phyloP scores from a whole-genome alignment of 2,797 vertebrate genomes.

The Danio tinwini region DNA sequence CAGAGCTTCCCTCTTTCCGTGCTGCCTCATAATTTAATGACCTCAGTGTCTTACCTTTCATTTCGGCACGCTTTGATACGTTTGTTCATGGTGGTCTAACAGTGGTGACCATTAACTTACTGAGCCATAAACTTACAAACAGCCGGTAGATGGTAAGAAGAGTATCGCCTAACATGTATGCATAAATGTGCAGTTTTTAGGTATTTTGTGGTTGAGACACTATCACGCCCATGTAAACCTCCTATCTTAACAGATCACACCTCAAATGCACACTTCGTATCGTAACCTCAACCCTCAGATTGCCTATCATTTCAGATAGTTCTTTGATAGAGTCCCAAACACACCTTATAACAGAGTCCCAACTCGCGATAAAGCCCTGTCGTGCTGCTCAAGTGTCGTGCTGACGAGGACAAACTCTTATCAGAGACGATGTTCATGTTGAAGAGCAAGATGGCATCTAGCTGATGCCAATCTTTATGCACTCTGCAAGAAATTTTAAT shows the following conservation, averaged over 20 bases:
- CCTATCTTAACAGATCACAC: constrained; percentile 7
- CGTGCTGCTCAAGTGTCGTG: constrained; percentile 51
- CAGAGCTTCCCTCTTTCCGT: background rate
- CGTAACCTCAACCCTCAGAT: constrained; percentile 12
- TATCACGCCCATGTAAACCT: constrained; percentile 5
- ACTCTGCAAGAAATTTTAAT: constrained; percentile 52
- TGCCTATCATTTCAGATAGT: constrained; percentile 69
- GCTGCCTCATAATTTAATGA: constrained; percentile 4
- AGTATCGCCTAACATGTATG: background rate
- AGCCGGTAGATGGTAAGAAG: background rate
- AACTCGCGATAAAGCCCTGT: constrained; percentile 46
- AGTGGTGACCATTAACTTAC: background rate
- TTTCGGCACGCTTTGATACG: background rate
- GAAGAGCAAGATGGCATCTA: constrained; percentile 60
- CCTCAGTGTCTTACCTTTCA: constrained; percentile 12
- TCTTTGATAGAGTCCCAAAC: constrained; percentile 62
- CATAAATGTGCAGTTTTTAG: background rate
- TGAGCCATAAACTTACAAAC: constrained; percentile 7
- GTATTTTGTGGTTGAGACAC: constrained; percentile 21
- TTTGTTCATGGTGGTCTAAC: constrained; percentile 31
- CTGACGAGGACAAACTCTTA: constrained; percentile 75
- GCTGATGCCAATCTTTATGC: constrained; percentile 72
- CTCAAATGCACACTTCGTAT: background rate
- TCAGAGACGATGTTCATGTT: constrained; percentile 72
- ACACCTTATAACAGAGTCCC: constrained; percentile 50